Evolutionary conservation across 2,888 invertebrate genomes (phyloP).

Genomic region (Dioctria rufipes): DNA sequence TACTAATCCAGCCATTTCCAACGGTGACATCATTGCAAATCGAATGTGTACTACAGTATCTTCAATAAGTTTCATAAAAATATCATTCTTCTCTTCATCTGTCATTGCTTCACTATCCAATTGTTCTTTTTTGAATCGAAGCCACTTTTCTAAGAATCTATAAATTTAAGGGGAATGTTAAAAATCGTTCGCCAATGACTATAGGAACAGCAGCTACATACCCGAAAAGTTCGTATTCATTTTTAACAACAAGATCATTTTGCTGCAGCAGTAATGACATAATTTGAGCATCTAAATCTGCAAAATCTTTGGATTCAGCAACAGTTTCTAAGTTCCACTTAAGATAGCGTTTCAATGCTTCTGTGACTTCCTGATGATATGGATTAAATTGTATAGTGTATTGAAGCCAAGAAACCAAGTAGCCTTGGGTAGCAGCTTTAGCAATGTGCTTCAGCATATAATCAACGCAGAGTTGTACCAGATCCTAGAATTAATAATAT

Average conservation of each 20-base stretch:
- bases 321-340: conserved; percentile 93
- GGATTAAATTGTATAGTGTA: conserved; percentile 89
- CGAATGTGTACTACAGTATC: conserved; percentile 84
- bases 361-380: conserved; percentile 70
- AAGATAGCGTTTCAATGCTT: conserved; percentile 86
- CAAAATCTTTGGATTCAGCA: conserved; percentile 84
- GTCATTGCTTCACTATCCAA: conserved; percentile 72
- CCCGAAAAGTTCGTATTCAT: conserved; percentile 88
- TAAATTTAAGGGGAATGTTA: background rate
- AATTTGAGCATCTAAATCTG: conserved; percentile 85
- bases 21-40: conserved; percentile 96
- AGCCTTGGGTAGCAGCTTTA: conserved; percentile 85
- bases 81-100: conserved; percentile 74
- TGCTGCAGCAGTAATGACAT: conserved; percentile 84
- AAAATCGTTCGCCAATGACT: background rate
- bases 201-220: conserved; percentile 65
- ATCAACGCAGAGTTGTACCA: conserved; percentile 85
- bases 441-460: conserved; percentile 93
- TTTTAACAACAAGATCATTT: conserved; percentile 89
- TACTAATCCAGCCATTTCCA: conserved; percentile 87
- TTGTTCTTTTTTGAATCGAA: conserved; percentile 79
- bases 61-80: conserved; percentile 80
- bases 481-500: conserved; percentile 74
- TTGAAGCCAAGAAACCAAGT: conserved; percentile 91
- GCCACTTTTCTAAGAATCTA: conserved; percentile 84